Conservation (phyloP, 2,113 vertebrate genomes). For the Callithrix jacchus region DNA sequence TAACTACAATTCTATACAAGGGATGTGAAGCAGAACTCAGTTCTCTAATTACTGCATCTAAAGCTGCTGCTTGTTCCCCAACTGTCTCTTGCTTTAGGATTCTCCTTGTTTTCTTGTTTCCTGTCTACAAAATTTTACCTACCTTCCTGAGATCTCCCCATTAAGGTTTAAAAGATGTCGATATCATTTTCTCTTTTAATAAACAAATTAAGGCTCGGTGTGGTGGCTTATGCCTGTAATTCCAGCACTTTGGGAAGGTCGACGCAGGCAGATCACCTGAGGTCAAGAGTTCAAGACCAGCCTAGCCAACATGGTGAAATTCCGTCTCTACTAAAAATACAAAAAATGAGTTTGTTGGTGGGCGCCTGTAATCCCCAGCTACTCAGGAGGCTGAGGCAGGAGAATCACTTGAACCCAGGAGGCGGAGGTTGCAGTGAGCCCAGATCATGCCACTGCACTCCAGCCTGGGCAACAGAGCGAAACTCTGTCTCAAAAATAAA, state of each 20-base stretch:
- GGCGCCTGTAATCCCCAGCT: not conserved
- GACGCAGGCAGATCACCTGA: not conserved
- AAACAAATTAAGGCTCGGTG: not conserved
- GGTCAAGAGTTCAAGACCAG: not conserved
- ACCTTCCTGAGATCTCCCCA: not conserved
- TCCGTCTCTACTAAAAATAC: not conserved
- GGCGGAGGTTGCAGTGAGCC: not conserved
- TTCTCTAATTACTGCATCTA: not conserved
- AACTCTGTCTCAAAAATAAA: not conserved
- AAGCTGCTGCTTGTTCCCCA: not conserved
- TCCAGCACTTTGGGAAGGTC: not conserved
- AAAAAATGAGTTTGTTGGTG: not conserved
- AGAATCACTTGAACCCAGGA: not conserved
- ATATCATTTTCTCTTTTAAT: not conserved
- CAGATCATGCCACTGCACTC: not conserved
- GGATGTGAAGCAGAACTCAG: not conserved
- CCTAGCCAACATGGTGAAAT: not conserved
- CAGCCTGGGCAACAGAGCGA: not conserved
- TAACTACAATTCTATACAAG: not conserved
- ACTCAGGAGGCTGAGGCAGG: not conserved
- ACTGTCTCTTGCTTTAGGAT: not conserved
- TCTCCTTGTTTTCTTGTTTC: conserved; percentile 14
- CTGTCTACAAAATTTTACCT: not conserved
- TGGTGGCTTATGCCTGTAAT: not conserved
- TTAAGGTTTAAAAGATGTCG: not conserved